Conservation (phyloP, 2,888 invertebrate genomes). For the Lasiommata megera region DNA sequence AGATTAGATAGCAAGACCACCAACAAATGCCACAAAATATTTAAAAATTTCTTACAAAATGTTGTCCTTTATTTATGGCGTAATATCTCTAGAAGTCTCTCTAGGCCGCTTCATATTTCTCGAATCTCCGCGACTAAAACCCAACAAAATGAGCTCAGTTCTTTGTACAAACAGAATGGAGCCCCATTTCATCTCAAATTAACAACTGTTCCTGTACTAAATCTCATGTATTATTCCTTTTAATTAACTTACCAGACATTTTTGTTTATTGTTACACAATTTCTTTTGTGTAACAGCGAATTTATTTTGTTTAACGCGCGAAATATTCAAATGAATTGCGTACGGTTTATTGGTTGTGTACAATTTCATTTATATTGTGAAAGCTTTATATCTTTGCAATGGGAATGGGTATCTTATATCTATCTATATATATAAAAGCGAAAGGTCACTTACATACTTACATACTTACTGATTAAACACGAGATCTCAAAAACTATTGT, state of each 20-base stretch:
- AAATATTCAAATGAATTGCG: not conserved
- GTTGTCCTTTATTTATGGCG: no score
- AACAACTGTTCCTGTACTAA: slow-evolving; percentile 14
- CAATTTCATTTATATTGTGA: not conserved
- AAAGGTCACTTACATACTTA: no score
- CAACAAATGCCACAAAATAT: no score
- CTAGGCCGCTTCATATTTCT: no score
- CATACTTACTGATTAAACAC: no score
- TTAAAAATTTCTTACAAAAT: no score
- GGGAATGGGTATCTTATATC: no score
- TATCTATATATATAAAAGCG: no score
- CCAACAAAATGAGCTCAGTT: not conserved
- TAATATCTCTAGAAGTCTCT: no score
- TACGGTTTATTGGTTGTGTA: not conserved
- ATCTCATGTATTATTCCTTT: slow-evolving; percentile 18
- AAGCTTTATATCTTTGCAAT: no score
- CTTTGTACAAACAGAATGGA: not conserved
- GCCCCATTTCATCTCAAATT: slow-evolving; percentile 9
- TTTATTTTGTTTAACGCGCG: not conserved
- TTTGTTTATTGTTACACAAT: slow-evolving; percentile 3
- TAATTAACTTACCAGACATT: slow-evolving; percentile 15
- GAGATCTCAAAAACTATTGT: no score
- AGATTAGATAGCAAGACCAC: no score
- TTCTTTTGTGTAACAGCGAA: slow-evolving; percentile 1
- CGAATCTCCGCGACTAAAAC: not conserved